A percentile compares a stretch with the other conserved stretches of the same genome.
phyloP scores from a whole-genome alignment of 30 jellyfish, hydroid and myxozoan species.

The Morbakka virulenta region DNA sequence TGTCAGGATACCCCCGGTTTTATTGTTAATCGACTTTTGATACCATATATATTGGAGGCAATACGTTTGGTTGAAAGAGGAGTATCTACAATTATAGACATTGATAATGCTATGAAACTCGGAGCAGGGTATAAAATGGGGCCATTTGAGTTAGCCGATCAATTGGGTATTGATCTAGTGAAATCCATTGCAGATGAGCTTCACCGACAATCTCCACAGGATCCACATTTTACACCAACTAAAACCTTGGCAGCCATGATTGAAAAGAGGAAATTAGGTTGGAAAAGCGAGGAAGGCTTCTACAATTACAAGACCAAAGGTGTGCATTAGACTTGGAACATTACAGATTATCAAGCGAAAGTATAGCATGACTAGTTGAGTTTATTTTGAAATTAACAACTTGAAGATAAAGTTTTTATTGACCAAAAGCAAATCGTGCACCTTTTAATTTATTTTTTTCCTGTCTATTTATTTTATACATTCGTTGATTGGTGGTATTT shows the following conservation, averaged over 20 bases:
- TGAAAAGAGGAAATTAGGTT: slow-evolving; percentile 59
- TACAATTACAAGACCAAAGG: too few relatives aligned
- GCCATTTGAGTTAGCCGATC: slow-evolving; percentile 81
- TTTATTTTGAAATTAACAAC: too few relatives aligned
- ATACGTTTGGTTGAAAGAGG: slow-evolving; percentile 81
- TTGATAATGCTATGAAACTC: slow-evolving; percentile 83
- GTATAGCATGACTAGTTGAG: too few relatives aligned
- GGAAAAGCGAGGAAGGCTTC: slow-evolving; percentile 80
- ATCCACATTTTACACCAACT: slow-evolving; percentile 56
- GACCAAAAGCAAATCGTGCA: too few relatives aligned
- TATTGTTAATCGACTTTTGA: slow-evolving; percentile 78
- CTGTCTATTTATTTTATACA: too few relatives aligned
- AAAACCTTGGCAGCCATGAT: slow-evolving; percentile 64
- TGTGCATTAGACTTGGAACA: too few relatives aligned
- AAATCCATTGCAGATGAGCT: slow-evolving; percentile 79
- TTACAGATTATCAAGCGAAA: too few relatives aligned
- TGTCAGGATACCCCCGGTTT: slow-evolving; percentile 86
- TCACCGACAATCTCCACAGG: slow-evolving; percentile 46
- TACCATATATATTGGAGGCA: slow-evolving; percentile 84
- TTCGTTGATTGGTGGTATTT: too few relatives aligned
- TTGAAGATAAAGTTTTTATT: too few relatives aligned
- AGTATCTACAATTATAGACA: slow-evolving; percentile 66
- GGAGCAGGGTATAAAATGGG: slow-evolving; percentile 95
- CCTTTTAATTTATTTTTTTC: too few relatives aligned
- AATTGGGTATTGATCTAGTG: slow-evolving; percentile 72